A percentile compares a stretch with the other conserved stretches of the same genome.
These are phyloP conservation scores for Mesopsocus fuscifrons DNA, from an alignment of 2,888 invertebrate genomes.

Conservation along the genomic window DNA sequence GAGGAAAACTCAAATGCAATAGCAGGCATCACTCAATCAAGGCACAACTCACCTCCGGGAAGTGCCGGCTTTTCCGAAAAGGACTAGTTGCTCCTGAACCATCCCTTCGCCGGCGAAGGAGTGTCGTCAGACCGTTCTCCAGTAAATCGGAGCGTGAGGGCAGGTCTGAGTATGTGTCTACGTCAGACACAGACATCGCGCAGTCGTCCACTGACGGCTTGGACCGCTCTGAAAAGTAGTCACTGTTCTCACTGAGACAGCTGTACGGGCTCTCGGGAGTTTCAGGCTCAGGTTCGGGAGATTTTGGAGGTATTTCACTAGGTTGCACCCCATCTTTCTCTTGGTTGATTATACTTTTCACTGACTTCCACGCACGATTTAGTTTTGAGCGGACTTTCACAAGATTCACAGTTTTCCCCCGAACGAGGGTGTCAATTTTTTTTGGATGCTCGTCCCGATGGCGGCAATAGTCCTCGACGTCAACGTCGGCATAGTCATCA, in stretches of 20 bases:
- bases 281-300: conserved; percentile 3
- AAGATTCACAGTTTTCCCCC: conserved; percentile 5
- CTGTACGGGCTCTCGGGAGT: neutral
- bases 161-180: conserved; percentile 2
- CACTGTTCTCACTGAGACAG: conserved; percentile 3
- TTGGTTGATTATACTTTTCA: conserved; percentile 5
- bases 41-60: conserved; percentile 8
- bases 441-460: neutral
- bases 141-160: neutral
- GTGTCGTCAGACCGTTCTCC: neutral
- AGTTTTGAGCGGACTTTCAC: conserved; percentile 6
- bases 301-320: neutral
- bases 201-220: neutral
- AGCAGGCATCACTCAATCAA: too few relatives aligned
- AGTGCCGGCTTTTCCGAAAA: conserved; percentile 8
- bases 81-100: neutral
- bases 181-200: neutral
- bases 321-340: neutral
- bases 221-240: neutral
- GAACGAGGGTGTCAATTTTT: neutral
- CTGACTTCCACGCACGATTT: conserved; percentile 6
- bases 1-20: too few relatives aligned
- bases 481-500: conserved; percentile 5
- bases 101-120: conserved; percentile 1
- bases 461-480: neutral